Conservation (phyloP, 2,888 invertebrate genomes). For the Cheilosia soror region DNA sequence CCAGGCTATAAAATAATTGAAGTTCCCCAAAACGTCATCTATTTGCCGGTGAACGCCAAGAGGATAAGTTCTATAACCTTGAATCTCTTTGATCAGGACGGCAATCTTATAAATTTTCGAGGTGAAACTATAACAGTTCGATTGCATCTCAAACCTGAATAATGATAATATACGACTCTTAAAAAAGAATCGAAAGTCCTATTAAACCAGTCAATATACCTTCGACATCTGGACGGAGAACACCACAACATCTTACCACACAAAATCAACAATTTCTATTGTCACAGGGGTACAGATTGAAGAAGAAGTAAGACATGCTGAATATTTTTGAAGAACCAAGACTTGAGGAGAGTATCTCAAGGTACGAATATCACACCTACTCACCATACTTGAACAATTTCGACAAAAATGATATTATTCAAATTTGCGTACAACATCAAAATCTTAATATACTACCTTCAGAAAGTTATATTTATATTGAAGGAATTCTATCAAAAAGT, state of each 20-base stretch:
- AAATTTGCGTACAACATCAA: slow-evolving; percentile 74
- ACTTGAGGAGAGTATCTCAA: slow-evolving; percentile 63
- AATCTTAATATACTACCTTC: slow-evolving; percentile 78
- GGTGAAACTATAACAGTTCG: slow-evolving; percentile 78
- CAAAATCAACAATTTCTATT: slow-evolving; percentile 52
- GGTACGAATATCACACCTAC: too few species aligned
- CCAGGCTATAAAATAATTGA: slow-evolving; percentile 80
- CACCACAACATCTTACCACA: slow-evolving; percentile 27
- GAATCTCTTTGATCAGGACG: slow-evolving; percentile 78
- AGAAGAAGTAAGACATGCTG: slow-evolving; percentile 64
- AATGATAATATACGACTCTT: slow-evolving; percentile 28
- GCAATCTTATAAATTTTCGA: slow-evolving; percentile 78
- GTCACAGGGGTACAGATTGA: slow-evolving; percentile 61
- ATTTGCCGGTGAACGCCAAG: slow-evolving; percentile 78
- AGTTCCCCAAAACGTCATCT: slow-evolving; percentile 79
- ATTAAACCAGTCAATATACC: background rate
- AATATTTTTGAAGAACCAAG: slow-evolving; percentile 41
- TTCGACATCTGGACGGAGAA: background rate
- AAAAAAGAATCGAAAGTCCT: background rate
- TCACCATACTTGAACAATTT: slow-evolving; percentile 29
- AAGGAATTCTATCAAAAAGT: slow-evolving; percentile 67
- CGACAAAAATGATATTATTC: slow-evolving; percentile 75
- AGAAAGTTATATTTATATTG: slow-evolving; percentile 76
- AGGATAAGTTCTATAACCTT: slow-evolving; percentile 77
- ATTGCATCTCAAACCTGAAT: slow-evolving; percentile 71